A percentile compares a stretch with the other conserved stretches of the same genome.
These are phyloP conservation scores for Neopipo cinnamomea DNA, from an alignment of 2,113 vertebrate genomes.

Conservation along the genomic window DNA sequence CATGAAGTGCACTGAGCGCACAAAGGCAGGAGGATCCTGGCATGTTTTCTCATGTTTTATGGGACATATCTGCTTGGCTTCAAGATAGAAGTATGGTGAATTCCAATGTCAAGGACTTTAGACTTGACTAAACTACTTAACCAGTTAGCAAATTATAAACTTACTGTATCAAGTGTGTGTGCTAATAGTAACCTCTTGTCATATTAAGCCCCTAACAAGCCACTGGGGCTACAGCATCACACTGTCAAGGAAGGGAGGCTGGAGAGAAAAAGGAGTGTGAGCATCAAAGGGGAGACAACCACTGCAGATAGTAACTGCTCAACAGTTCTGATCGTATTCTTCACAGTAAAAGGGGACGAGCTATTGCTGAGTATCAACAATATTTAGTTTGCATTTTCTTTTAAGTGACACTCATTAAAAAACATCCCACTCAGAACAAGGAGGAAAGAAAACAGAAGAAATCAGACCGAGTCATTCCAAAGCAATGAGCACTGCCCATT, in stretches of 20 bases:
- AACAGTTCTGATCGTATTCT: neutral
- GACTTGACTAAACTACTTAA: neutral
- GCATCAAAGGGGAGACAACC: neutral
- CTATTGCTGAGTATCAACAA: neutral
- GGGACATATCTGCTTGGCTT: neutral
- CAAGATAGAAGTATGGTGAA: neutral
- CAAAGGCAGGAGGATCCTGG: neutral
- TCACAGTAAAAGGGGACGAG: neutral
- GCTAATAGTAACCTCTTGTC: neutral
- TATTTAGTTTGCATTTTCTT: neutral
- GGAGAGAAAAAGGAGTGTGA: neutral
- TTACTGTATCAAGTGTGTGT: neutral
- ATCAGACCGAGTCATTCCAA: neutral
- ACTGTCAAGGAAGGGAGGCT: neutral
- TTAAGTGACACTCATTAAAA: neutral
- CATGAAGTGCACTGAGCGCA: neutral
- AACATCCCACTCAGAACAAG: neutral
- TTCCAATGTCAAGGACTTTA: neutral
- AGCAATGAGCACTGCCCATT: neutral
- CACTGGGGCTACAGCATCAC: neutral
- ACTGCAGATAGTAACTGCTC: neutral
- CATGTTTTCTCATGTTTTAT: neutral
- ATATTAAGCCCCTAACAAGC: neutral
- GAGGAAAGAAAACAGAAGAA: slow-evolving; percentile 17
- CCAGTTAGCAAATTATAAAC: neutral